Evolutionary conservation across 2,888 invertebrate genomes (phyloP), one percentile per base, ranked within the genome.

Genomic region (Ditylenchus weischeri): DNA sequence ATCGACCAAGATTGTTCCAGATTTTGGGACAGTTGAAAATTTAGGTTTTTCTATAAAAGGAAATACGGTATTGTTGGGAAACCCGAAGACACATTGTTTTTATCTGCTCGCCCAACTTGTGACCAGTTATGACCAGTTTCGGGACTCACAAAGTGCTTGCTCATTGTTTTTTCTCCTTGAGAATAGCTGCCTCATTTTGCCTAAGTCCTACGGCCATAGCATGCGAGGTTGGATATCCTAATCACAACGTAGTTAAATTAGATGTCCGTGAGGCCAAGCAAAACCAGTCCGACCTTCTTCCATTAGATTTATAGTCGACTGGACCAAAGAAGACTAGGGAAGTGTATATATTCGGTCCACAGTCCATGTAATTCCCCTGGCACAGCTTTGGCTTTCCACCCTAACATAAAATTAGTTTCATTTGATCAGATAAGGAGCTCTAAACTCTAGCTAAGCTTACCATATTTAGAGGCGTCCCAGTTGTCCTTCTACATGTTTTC

Each of bases 401-500:
- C 79, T 78, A 35, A 65, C 70, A 38, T 29, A 29, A 29, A 29
- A 29, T 29, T 29, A 29, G 29, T 29, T 29, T 29, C 29, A 29
- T 29, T 29, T 2, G 5, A 29, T 5, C 2, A 29, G 5, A 29
- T 5, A 4, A 29, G 2, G 29, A 29, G 29, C 29, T 29, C 3
- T 29, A 29, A 29, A 29, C 29, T 29, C 29, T 5, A 29, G 29
- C 29, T 5, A 29, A 29, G 11, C 63, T n/a, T 18, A 75, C 77
- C 78, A 49, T 72, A 69, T 62, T 74, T 71, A n/a, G 78, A 75
- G 23, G 74, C 69, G 57, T 79, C 77, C n/a, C 76, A 77, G 51
- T 69, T 71, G 35, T 75, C 72, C 19, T 66, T 66, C 69, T 70
- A 86, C 84, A 84, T 84, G 29, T 83, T 76, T 64, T 81, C 77